Evolutionary conservation across 2,113 vertebrate species (phyloP).

Genomic region (Pica pica): DNA sequence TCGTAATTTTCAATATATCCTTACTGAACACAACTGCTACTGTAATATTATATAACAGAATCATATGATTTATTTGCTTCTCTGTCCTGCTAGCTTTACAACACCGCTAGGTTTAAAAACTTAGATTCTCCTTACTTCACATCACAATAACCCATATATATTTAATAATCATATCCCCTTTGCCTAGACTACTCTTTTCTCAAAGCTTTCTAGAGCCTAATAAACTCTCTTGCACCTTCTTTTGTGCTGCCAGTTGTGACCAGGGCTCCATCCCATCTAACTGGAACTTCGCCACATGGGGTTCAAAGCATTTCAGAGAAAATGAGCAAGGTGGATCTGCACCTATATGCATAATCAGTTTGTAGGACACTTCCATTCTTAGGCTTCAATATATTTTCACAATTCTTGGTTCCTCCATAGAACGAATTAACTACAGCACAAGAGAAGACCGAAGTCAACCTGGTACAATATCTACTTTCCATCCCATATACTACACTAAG

Average conservation of each 20-base stretch:
- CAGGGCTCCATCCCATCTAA: neutral
- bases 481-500: neutral
- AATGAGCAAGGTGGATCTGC: neutral
- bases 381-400: neutral
- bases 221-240: neutral
- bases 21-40: neutral
- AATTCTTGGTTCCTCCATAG: neutral
- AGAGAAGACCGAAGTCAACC: neutral
- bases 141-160: neutral
- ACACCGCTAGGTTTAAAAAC: neutral
- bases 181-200: neutral
- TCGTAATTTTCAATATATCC: neutral
- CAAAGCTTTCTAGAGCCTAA: neutral
- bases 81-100: neutral
- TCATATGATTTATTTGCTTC: neutral
- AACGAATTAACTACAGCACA: neutral
- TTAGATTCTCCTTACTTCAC: neutral
- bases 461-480: neutral
- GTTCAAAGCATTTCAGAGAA: neutral
- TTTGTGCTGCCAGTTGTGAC: neutral
- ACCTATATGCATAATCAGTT: neutral
- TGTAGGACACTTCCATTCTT: neutral
- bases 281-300: neutral
- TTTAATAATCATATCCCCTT: neutral
- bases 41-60: neutral